These are phyloP conservation scores for Halichondria panicea DNA, from an alignment of 37 sponge, comb jelly and placozoan genomes.

Conservation along the genomic window DNA sequence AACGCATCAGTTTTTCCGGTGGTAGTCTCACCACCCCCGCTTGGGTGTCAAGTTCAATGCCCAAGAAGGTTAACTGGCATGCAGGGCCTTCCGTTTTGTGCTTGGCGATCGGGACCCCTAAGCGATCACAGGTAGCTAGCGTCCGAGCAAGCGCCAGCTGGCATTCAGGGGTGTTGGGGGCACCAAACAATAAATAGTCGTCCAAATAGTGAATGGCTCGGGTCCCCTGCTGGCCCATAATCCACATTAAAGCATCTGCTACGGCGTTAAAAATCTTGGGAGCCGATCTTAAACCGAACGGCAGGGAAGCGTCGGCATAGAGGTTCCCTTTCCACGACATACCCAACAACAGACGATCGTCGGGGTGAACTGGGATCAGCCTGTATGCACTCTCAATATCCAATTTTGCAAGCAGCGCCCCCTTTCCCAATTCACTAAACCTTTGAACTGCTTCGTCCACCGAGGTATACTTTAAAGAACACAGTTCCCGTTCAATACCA, in stretches of 20 bases:
- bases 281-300: conserved; percentile 52
- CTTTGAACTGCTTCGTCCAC: conserved; percentile 26
- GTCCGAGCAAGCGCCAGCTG: conserved; percentile 2
- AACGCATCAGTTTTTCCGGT: conserved; percentile 32
- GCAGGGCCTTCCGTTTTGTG: conserved; percentile 56
- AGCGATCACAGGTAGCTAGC: not conserved
- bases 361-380: conserved; percentile 39
- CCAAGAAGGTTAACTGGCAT: conserved; percentile 18
- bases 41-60: conserved; percentile 36
- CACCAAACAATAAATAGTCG: conserved; percentile 39
- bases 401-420: conserved; percentile 36
- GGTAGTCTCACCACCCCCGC: conserved; percentile 34
- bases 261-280: conserved; percentile 47
- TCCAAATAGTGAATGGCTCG: conserved; percentile 58
- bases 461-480: conserved; percentile 27
- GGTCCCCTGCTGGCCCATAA: not conserved
- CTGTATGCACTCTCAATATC: conserved; percentile 52
- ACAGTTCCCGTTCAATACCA: conserved; percentile 11
- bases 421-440: conserved; percentile 7
- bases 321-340: conserved; percentile 35
- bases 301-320: no score
- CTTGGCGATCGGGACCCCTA: conserved; percentile 49
- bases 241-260: conserved; percentile 45
- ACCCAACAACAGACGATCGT: conserved; percentile 25
- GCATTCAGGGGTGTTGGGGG: conserved; percentile 22